Evolutionary conservation across 2,797 vertebrate species (phyloP).

Genomic region (Prunella strophiata): DNA sequence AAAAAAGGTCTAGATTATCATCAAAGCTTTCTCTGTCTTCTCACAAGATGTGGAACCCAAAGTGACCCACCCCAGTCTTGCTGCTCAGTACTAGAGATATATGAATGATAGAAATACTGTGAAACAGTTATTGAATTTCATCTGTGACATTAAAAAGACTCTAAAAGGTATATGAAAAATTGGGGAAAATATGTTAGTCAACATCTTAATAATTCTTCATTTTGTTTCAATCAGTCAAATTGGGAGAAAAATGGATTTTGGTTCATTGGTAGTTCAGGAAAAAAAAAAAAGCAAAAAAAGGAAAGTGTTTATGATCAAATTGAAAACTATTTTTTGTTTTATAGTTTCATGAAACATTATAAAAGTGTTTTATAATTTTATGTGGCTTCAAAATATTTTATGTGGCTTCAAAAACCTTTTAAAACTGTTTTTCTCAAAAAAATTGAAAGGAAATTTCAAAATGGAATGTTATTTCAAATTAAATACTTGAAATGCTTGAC

Average conservation of each 20-base stretch:
- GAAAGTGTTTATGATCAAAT: background rate
- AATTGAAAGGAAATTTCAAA: conserved; percentile 49
- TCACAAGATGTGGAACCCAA: background rate
- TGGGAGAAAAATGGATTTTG: background rate
- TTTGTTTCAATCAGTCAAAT: background rate
- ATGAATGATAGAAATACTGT: background rate
- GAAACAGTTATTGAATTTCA: background rate
- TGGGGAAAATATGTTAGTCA: background rate
- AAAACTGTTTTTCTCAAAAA: conserved; percentile 28
- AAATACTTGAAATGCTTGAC: conserved; percentile 26
- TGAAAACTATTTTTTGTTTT: conserved; percentile 1
- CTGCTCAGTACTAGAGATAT: background rate
- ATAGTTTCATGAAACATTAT: conserved; percentile 1
- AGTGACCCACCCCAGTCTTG: background rate
- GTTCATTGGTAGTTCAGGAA: background rate
- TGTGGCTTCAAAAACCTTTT: conserved; percentile 46
- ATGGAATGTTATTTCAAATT: conserved; percentile 22
- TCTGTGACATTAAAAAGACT: background rate
- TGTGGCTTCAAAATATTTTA: conserved; percentile 5
- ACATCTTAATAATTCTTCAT: background rate
- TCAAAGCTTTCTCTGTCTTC: background rate
- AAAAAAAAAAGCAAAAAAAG: background rate
- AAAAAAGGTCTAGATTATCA: background rate
- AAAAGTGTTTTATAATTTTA: background rate
- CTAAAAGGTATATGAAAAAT: background rate